Evolutionary conservation across 2,797 vertebrate species (phyloP), one percentile per base, ranked within the genome.

Genomic region (Aphelocoma californica): DNA sequence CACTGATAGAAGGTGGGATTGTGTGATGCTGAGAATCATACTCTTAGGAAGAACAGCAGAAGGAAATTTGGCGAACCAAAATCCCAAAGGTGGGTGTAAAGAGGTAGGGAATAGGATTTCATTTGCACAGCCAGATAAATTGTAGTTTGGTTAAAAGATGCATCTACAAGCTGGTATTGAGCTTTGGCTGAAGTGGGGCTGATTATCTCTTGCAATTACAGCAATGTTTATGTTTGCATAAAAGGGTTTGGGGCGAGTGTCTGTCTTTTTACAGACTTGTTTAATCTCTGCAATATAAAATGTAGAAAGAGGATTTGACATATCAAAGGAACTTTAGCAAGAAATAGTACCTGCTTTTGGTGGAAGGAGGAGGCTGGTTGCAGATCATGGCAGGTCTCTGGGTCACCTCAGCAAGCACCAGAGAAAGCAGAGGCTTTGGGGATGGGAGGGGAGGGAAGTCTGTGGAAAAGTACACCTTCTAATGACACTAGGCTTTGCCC

Each of bases 371-470:
- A 45, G 19, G 8, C 20, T 74, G 18, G 7, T 29, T 89, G 42
- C 32, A 54, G 45, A 71, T 53, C 19, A 7, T 60, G 32, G 17
- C 21, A 32, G 64, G 29, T 77, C 38, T 57, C 31, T 62, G 36
- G 11, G 25, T 80, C 61, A 47, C 40, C 53, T 80, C 44, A 42
- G 25, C 4, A 31, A 58, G 14, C 32, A 9, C 14, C 31, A 44
- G 48, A 58, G 60, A 82, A 61, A 50, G n/a, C 31, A 51, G 53
- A 77, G 28, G 21, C 47, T 53, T 21, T 9, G 36, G 54, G 31
- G 8, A 21, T 42, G 28, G 28, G 14, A 2, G 3, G 0, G 8
- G 10, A 8, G 5, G 3, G 4, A 15, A 18, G 18, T 44, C 42
- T 6, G 0, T 67, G 54, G 17, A 53, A 32, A 79, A 85, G 44